These are phyloP conservation scores for Pseudorectes ferrugineus DNA, from an alignment of 2,113 vertebrate species.

Conservation along the genomic window DNA sequence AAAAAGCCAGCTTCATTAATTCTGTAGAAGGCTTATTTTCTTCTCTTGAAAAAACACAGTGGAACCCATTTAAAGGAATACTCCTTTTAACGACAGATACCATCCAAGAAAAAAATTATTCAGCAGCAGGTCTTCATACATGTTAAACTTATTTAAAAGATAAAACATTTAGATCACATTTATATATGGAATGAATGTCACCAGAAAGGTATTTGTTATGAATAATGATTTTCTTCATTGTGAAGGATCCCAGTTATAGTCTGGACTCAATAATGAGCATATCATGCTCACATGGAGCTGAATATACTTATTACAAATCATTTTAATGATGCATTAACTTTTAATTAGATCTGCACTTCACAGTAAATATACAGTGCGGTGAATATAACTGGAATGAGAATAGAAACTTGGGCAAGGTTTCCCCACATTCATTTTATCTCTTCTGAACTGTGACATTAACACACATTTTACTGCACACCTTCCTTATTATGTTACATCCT, in stretches of 20 bases:
- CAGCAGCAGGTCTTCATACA: not conserved
- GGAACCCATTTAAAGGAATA: not conserved
- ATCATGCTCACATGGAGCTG: conserved; percentile 9
- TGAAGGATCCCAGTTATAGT: not conserved
- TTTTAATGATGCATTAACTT: conserved; percentile 67
- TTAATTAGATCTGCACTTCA: conserved; percentile 50
- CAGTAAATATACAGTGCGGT: not conserved
- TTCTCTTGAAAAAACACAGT: conserved; percentile 18
- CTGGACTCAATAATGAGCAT: not conserved
- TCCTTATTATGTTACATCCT: not conserved
- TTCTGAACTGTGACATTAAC: not conserved
- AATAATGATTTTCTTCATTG: not conserved
- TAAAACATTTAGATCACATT: not conserved
- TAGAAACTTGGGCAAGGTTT: not conserved
- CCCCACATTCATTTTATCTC: not conserved
- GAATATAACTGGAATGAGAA: not conserved
- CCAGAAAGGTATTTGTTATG: not conserved
- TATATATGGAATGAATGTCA: not conserved
- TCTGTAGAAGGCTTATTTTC: conserved; percentile 52
- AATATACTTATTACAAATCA: conserved; percentile 47
- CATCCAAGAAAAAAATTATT: not conserved
- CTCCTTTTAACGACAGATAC: not conserved
- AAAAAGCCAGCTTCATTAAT: conserved; percentile 72
- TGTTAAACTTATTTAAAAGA: not conserved
- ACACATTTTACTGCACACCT: not conserved